phyloP scores from a whole-genome alignment of 92 coral and sea anemone genomes.

The Bergia sp. region DNA sequence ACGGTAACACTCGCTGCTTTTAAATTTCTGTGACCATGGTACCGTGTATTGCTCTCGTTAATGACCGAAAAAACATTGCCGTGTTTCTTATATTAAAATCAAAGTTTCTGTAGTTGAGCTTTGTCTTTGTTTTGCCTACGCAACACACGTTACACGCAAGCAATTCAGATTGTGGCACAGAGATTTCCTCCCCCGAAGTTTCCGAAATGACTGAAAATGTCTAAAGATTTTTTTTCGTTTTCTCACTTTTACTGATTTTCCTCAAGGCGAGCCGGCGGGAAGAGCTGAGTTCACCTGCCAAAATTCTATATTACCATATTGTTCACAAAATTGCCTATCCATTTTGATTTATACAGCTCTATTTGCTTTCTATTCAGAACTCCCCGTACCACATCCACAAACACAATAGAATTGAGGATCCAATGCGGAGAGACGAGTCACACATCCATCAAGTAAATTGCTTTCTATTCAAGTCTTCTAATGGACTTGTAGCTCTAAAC shows the following conservation, averaged over 20 bases:
- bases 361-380: slow-evolving; percentile 41
- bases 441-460: slow-evolving; percentile 42
- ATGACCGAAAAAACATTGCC: neutral
- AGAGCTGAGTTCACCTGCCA: slow-evolving; percentile 35
- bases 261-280: slow-evolving; percentile 42
- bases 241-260: slow-evolving; percentile 17
- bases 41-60: neutral
- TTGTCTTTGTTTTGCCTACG: neutral
- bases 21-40: slow-evolving; percentile 17
- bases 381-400: slow-evolving; percentile 44
- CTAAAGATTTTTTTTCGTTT: neutral
- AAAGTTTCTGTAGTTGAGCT: slow-evolving; percentile 13
- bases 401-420: slow-evolving; percentile 36
- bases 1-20: neutral
- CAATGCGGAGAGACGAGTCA: slow-evolving; percentile 24
- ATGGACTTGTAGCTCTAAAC: slow-evolving; percentile 26
- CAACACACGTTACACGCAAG: neutral
- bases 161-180: neutral
- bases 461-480: slow-evolving; percentile 40
- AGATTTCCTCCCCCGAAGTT: neutral
- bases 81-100: slow-evolving; percentile 27
- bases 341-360: slow-evolving; percentile 43
- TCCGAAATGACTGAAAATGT: neutral
- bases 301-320: slow-evolving; percentile 36
- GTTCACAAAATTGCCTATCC: slow-evolving; percentile 29